Conservation (phyloP, 2,113 vertebrate genomes). For the Alectura lathami region DNA sequence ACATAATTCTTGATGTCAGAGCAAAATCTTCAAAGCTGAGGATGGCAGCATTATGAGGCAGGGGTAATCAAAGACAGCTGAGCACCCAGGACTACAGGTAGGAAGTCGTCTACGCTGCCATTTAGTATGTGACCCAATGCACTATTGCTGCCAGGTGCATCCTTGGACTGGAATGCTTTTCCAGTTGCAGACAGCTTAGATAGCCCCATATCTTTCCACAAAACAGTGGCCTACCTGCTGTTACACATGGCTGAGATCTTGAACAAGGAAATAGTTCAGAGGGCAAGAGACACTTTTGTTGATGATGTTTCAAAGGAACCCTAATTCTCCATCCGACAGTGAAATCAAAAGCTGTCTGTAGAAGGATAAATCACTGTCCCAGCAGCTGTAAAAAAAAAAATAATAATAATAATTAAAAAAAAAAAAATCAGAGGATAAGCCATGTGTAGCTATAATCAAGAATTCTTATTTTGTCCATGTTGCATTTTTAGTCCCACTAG, state of each 20-base stretch:
- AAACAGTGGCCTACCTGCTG: fast-evolving
- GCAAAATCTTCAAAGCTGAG: neutral
- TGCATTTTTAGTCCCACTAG: neutral
- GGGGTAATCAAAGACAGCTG: neutral
- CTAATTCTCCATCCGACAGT: neutral
- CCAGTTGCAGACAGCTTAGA: neutral
- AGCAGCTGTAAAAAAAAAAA: neutral
- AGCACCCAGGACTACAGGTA: neutral
- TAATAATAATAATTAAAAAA: too few species aligned
- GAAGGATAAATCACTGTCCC: neutral
- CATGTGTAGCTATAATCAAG: neutral
- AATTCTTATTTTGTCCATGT: neutral
- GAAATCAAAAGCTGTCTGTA: neutral
- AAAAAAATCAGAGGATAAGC: neutral
- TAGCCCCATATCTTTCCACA: neutral
- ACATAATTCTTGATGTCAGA: neutral
- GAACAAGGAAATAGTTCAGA: neutral
- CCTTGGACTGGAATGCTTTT: neutral
- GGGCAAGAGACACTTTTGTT: neutral
- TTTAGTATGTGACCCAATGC: neutral
- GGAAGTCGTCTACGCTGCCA: fast-evolving
- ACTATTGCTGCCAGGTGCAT: neutral
- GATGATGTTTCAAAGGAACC: neutral
- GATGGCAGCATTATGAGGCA: neutral
- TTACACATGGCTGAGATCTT: fast-evolving